These are phyloP conservation scores for Pogonus chalceus DNA, from an alignment of 1,140 invertebrate species.

Conservation along the genomic window DNA sequence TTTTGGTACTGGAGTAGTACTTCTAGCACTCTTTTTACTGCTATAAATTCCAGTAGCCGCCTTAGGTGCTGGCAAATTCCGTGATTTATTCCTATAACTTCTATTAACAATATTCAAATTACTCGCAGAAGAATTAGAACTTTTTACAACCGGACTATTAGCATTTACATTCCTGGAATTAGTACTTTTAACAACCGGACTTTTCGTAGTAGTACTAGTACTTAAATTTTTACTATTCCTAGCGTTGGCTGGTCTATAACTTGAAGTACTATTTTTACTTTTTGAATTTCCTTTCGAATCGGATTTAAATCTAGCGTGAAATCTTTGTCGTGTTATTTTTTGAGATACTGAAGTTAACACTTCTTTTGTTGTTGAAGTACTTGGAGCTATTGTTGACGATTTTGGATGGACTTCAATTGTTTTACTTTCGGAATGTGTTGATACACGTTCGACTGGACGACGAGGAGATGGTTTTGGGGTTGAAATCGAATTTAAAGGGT, in stretches of 20 bases:
- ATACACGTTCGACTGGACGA: slow-evolving; percentile 20
- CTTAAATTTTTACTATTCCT: not conserved
- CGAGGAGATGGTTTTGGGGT: slow-evolving; percentile 17
- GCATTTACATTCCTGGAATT: too few relatives aligned
- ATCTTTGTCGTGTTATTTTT: slow-evolving; percentile 13
- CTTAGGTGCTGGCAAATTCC: not conserved
- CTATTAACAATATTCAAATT: too few relatives aligned
- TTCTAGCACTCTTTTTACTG: not conserved
- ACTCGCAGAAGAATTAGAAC: not conserved
- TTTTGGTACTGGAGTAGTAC: not conserved
- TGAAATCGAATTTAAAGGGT: slow-evolving; percentile 17
- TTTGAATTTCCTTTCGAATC: not conserved
- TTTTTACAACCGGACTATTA: too few relatives aligned
- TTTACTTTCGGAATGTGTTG: slow-evolving; percentile 14
- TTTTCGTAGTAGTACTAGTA: not conserved
- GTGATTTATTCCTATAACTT: not conserved
- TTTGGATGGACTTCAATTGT: slow-evolving; percentile 10
- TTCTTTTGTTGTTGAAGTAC: slow-evolving; percentile 14
- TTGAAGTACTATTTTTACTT: not conserved
- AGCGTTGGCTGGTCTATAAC: too few relatives aligned
- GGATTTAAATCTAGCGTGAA: slow-evolving; percentile 19
- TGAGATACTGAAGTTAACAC: slow-evolving; percentile 13
- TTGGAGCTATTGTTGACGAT: not conserved
- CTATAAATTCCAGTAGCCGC: slow-evolving; percentile 1
- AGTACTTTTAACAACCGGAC: too few relatives aligned